These are phyloP conservation scores for Andrena hattorfiana DNA, from an alignment of 2,888 invertebrate species.

Conservation along the genomic window DNA sequence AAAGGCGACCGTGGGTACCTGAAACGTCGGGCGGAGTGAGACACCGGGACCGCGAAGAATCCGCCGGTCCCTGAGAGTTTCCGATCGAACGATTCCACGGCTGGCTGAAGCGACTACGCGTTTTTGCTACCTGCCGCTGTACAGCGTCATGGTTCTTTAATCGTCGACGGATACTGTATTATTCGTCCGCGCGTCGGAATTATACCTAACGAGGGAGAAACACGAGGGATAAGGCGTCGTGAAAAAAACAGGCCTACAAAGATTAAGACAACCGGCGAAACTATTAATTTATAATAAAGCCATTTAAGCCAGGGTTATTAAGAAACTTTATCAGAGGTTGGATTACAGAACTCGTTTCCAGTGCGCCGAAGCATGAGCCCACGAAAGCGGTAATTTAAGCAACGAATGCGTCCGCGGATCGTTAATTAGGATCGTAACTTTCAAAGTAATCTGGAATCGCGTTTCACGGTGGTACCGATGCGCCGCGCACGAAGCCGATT, in stretches of 20 bases:
- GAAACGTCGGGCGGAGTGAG: not conserved
- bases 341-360: constrained; percentile 64
- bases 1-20: constrained; percentile 46
- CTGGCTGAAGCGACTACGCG: constrained; percentile 29
- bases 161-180: constrained; percentile 30
- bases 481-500: constrained; percentile 76
- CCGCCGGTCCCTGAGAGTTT: constrained; percentile 32
- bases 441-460: constrained; percentile 74
- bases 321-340: constrained; percentile 60
- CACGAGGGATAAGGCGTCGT: not conserved
- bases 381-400: constrained; percentile 68
- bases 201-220: not conserved
- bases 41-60: constrained; percentile 2
- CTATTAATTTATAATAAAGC: constrained; percentile 49
- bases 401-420: constrained; percentile 69
- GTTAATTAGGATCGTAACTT: constrained; percentile 74
- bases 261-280: constrained; percentile 14
- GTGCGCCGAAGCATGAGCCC: constrained; percentile 52
- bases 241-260: not conserved
- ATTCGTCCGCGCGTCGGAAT: not conserved
- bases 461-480: constrained; percentile 73
- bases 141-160: constrained; percentile 52
- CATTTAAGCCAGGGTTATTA: constrained; percentile 45
- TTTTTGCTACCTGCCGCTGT: constrained; percentile 40
- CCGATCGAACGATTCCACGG: constrained; percentile 54